Evolutionary conservation across 2,113 vertebrate species (phyloP).

Genomic region (Halcyon senegalensis): DNA sequence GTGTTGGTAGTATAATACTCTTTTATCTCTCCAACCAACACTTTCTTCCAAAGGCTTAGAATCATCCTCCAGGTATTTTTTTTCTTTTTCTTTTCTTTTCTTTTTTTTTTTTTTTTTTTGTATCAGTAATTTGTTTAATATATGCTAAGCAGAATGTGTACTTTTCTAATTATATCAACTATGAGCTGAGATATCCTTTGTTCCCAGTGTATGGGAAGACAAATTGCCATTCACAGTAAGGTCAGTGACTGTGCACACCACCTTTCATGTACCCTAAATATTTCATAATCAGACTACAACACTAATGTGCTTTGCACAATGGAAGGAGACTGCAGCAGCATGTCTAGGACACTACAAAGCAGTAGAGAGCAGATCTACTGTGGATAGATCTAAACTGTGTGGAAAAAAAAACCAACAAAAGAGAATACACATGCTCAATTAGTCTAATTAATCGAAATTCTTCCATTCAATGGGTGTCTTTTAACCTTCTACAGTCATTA

Average conservation of each 20-base stretch:
- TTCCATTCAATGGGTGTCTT: not conserved
- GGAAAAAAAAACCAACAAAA: not conserved
- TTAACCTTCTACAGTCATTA: accelerated
- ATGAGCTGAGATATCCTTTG: not conserved
- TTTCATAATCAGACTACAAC: not conserved
- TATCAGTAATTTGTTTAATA: not conserved
- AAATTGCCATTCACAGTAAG: not conserved
- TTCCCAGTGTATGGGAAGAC: not conserved
- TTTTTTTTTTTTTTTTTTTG: no score
- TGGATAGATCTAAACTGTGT: accelerated
- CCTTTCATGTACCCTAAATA: not conserved
- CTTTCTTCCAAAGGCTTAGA: not conserved
- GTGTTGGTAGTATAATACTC: not conserved
- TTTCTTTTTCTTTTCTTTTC: not conserved
- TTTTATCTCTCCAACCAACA: not conserved
- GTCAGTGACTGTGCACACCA: not conserved
- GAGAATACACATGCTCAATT: not conserved
- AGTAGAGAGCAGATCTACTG: not conserved
- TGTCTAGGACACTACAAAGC: not conserved
- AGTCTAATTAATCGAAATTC: not conserved
- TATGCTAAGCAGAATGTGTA: not conserved
- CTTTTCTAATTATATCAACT: not conserved
- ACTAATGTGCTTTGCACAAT: not conserved
- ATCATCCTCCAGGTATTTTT: not conserved
- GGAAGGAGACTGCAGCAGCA: not conserved